Evolutionary conservation across 2,113 vertebrate genomes (phyloP), one percentile per base, ranked within the genome.

Genomic region (Ceyx melanurus): DNA sequence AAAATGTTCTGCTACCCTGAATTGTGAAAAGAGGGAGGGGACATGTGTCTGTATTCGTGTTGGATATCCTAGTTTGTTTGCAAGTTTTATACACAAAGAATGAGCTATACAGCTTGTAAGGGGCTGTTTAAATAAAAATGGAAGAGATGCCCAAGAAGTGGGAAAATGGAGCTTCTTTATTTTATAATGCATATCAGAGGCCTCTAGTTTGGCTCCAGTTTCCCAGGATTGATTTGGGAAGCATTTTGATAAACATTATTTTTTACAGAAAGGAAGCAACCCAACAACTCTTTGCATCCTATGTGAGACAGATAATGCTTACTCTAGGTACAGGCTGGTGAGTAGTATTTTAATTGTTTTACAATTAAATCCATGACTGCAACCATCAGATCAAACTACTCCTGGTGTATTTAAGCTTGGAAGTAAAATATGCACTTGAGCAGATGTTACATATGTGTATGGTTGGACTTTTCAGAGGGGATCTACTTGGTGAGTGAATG

Each of bases 381-480:
- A 87, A 28, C 46, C 70, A 78, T 86, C 68, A 84, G 57, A 68
- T n/a, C 46, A 81, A 77, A 54, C 37, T 62, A 33, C 60, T 46
- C 15, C 48, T 42, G 0, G 5, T 58, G 19, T 35, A 61, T 37
- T 88, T 50, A 74, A 75, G 81, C 29, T 57, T 57, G 75, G 66
- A 92, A 76, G 8, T 58, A 72, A 91, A 78, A 53, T 21, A 16
- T 7, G 15, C 19, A 21, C 74, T 62, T 19, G 46, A 50, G 37
- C 1, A 0, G 43, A 33, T 15, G 21, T 0, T 50, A 31, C 13
- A 0, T 3, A 4, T 3, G 11, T 51, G 60, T 15, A 9, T 25
- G 8, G 6, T 58, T 70, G 64, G 37, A 5, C 6, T 80, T 86
- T 76, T 46, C 31, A 58, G 15, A 21, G 20, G 13, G 25, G n/a